A percentile compares a stretch with the other conserved stretches of the same genome.
phyloP scores from a whole-genome alignment of 1,140 invertebrate species.

The Trichonephila clavata region DNA sequence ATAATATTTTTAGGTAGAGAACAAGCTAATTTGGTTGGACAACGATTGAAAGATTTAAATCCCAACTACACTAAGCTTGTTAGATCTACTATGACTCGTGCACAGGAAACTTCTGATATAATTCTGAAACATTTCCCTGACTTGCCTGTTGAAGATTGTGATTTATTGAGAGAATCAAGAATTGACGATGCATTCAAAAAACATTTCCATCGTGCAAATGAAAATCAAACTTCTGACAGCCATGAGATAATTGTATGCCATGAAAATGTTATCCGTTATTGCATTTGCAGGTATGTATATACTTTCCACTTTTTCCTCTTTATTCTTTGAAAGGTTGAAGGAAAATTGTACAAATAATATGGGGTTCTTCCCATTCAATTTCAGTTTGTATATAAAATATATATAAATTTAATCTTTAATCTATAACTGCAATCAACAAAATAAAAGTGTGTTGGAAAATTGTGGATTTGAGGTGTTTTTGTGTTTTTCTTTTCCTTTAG shows the following conservation, averaged over 20 bases:
- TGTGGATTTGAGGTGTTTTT: too few species aligned
- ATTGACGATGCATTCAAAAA: constrained; percentile 98
- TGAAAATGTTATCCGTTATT: constrained; percentile 93
- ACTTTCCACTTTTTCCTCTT: neutral
- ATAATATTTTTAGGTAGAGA: constrained; percentile 84
- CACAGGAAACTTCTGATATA: constrained; percentile 93
- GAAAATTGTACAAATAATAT: too few species aligned
- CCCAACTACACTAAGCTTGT: constrained; percentile 90
- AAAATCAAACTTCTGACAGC: constrained; percentile 89
- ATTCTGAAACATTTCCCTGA: constrained; percentile 87
- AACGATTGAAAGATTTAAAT: constrained; percentile 85
- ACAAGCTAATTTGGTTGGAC: constrained; percentile 92
- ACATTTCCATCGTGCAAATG: constrained; percentile 94
- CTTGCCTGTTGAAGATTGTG: constrained; percentile 84
- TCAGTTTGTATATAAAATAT: too few species aligned
- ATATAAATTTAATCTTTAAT: too few species aligned
- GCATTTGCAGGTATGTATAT: constrained; percentile 90
- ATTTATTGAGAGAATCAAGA: constrained; percentile 93
- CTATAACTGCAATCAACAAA: too few species aligned
- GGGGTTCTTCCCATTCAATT: too few species aligned
- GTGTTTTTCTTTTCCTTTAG: too few species aligned
- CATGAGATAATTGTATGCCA: constrained; percentile 98
- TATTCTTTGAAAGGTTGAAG: too few species aligned
- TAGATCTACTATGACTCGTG: constrained; percentile 95
- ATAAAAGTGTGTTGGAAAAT: too few species aligned